Evolutionary conservation across 2,888 invertebrate genomes (phyloP).

Genomic region (Polymixis lichenea): DNA sequence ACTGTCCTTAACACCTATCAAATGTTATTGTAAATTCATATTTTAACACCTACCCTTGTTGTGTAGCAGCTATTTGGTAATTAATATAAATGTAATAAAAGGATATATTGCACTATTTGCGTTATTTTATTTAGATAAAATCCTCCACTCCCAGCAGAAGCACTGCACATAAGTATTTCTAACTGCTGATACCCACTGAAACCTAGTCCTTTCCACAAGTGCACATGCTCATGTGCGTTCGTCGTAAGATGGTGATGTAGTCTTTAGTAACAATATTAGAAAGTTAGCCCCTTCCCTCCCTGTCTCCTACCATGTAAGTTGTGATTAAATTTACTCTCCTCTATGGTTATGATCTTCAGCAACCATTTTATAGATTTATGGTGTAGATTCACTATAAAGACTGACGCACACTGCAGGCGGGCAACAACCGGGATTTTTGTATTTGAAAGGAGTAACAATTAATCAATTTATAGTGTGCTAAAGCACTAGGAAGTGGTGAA

Average conservation of each 20-base stretch:
- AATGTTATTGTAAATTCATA: slow-evolving; percentile 28
- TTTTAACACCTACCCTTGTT: slow-evolving; percentile 31
- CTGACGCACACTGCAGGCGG: not conserved
- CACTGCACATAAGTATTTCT: slow-evolving; percentile 3
- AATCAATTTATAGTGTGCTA: not conserved
- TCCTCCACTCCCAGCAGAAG: not conserved
- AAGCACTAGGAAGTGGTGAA: too few relatives aligned
- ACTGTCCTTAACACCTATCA: slow-evolving; percentile 16
- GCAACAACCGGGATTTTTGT: not conserved
- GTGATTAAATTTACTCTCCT: too few relatives aligned
- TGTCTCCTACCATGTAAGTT: not conserved
- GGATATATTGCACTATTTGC: slow-evolving; percentile 30
- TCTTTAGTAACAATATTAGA: not conserved
- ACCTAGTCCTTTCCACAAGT: not conserved
- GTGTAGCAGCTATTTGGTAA: slow-evolving; percentile 58
- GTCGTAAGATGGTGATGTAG: not conserved
- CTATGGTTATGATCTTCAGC: too few relatives aligned
- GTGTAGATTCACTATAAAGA: not conserved
- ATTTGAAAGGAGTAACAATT: not conserved
- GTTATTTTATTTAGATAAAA: slow-evolving; percentile 21
- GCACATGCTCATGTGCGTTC: not conserved
- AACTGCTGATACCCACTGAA: not conserved
- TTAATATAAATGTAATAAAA: slow-evolving; percentile 57
- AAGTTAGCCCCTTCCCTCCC: too few relatives aligned
- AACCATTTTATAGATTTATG: not conserved